A percentile compares a stretch with the other conserved stretches of the same genome.
These are phyloP conservation scores for Lithophane semibrunnea DNA, from an alignment of 2,888 invertebrate genomes.

Conservation along the genomic window DNA sequence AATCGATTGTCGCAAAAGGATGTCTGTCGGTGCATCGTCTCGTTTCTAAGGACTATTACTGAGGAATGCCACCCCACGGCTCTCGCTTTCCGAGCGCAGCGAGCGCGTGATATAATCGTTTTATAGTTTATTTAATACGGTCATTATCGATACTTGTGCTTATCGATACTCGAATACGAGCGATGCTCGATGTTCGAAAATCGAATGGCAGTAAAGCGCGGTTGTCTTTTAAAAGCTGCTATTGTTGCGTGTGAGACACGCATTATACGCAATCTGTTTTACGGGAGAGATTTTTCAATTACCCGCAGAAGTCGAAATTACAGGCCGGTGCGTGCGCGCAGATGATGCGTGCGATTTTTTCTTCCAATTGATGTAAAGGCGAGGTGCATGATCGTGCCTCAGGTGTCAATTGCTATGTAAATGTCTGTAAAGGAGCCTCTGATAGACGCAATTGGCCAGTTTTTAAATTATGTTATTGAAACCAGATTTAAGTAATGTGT, in stretches of 20 bases:
- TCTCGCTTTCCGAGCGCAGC: constrained; percentile 83
- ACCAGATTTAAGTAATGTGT: constrained; percentile 64
- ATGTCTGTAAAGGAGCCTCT: constrained; percentile 72
- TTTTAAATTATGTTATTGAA: constrained; percentile 76
- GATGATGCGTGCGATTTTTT: constrained; percentile 54
- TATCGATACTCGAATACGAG: constrained; percentile 64
- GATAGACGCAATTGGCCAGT: constrained; percentile 70
- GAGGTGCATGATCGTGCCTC: constrained; percentile 68
- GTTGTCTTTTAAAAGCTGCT: constrained; percentile 46
- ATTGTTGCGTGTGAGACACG: constrained; percentile 53
- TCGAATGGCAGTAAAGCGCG: constrained; percentile 40
- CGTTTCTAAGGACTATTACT: constrained; percentile 84
- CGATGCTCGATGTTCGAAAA: constrained; percentile 29
- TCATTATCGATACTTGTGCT: constrained; percentile 66
- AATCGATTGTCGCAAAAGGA: constrained; percentile 79
- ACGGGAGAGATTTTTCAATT: constrained; percentile 75
- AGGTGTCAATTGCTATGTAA: constrained; percentile 82
- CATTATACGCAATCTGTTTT: constrained; percentile 60
- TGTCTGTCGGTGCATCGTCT: constrained; percentile 67
- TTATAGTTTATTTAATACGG: constrained; percentile 80
- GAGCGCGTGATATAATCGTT: constrained; percentile 75
- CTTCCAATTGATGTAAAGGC: constrained; percentile 54
- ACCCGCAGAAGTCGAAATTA: constrained; percentile 77
- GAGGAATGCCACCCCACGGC: constrained; percentile 86
- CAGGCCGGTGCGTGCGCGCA: constrained; percentile 69